Conservation (phyloP, 2,113 vertebrate genomes). For the Chaenocephalus aceratus region DNA sequence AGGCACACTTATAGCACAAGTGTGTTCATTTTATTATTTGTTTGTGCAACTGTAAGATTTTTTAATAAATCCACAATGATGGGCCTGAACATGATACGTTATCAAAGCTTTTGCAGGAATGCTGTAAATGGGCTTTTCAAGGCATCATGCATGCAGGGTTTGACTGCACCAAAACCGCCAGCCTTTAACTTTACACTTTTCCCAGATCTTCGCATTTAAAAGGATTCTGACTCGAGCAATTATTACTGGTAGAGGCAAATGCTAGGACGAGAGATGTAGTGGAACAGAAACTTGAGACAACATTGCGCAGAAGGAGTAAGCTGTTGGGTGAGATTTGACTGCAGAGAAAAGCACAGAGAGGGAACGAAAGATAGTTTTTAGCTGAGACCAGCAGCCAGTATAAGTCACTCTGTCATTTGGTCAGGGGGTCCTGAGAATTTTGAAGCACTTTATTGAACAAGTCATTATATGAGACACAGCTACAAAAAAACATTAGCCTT, state of each 20-base stretch:
- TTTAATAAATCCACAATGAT: slow-evolving; percentile 1
- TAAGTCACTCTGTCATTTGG: slow-evolving; percentile 39
- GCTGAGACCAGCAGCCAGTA: slow-evolving; percentile 36
- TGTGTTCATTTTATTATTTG: not conserved
- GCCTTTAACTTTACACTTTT: slow-evolving; percentile 41
- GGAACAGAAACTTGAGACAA: slow-evolving; percentile 68
- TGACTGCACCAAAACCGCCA: slow-evolving; percentile 29
- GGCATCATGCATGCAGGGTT: slow-evolving; percentile 34
- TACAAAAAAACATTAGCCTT: slow-evolving; percentile 14
- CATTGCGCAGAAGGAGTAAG: slow-evolving; percentile 52
- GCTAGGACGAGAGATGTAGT: slow-evolving; percentile 54
- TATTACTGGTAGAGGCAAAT: slow-evolving; percentile 66
- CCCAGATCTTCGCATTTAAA: slow-evolving; percentile 64
- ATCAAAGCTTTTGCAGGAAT: slow-evolving; percentile 37
- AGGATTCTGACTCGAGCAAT: slow-evolving; percentile 57
- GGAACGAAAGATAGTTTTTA: slow-evolving; percentile 29
- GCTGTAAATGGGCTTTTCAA: slow-evolving; percentile 46
- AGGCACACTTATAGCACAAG: not conserved
- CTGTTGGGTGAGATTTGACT: slow-evolving; percentile 48
- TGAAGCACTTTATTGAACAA: slow-evolving; percentile 40
- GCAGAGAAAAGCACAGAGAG: slow-evolving; percentile 23
- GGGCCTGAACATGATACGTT: slow-evolving; percentile 26
- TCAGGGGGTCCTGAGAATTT: slow-evolving; percentile 36
- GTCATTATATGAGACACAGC: slow-evolving; percentile 32
- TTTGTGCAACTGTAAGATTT: slow-evolving; percentile 4